Percentiles rank a stretch among this genome's conserved stretches.
Evolutionary conservation across 1,140 invertebrate genomes (phyloP).

Genomic region (Cataglyphis hispanica): DNA sequence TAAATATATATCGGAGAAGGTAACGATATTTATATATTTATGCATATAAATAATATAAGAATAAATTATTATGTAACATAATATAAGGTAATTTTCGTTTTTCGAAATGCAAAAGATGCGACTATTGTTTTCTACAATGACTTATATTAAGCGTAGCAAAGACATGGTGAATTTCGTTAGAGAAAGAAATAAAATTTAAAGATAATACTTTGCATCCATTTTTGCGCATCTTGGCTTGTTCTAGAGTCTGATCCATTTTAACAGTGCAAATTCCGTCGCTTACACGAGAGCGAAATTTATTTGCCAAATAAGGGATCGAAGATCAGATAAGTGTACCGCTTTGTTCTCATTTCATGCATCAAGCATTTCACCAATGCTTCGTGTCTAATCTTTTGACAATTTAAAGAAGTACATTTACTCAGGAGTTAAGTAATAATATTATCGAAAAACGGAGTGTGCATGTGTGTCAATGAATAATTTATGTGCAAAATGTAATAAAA

Average conservation of each 20-base stretch:
- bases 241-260: neutral
- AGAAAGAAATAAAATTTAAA: neutral
- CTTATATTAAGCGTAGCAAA: neutral
- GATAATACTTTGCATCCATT: neutral
- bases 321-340: slow-evolving; percentile 39
- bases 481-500: neutral
- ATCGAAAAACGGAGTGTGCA: neutral
- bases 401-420: neutral
- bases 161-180: neutral
- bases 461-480: neutral
- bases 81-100: neutral
- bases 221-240: neutral
- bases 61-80: neutral
- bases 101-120: neutral
- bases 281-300: slow-evolving; percentile 27
- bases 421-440: neutral
- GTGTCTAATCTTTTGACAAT: neutral
- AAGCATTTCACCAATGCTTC: neutral
- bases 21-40: too few relatives aligned
- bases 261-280: slow-evolving; percentile 1
- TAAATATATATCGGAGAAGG: neutral
- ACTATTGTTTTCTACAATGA: neutral
- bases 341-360: slow-evolving; percentile 14
- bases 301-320: slow-evolving; percentile 1
- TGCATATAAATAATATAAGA: too few relatives aligned